Evolutionary conservation across 2,113 vertebrate species (phyloP).

Genomic region (Actinemys pallida): DNA sequence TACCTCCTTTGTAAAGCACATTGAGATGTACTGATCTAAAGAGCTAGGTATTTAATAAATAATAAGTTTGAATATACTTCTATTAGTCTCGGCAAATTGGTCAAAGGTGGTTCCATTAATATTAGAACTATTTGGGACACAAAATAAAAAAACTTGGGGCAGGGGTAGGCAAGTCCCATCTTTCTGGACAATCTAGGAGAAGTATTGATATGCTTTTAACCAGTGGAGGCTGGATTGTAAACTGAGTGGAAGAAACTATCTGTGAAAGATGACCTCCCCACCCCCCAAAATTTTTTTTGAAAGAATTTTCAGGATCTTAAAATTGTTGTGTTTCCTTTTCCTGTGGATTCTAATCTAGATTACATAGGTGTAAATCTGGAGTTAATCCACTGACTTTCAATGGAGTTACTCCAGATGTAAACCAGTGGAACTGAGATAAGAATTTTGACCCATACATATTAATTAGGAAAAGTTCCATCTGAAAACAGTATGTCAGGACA

Average conservation of each 20-base stretch:
- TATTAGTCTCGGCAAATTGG: neutral
- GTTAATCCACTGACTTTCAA: constrained; percentile 26
- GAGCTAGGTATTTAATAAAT: neutral
- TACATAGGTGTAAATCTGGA: neutral
- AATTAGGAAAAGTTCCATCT: neutral
- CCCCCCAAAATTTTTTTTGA: neutral
- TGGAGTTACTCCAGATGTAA: constrained; percentile 10
- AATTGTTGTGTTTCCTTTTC: neutral
- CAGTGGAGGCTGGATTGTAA: neutral
- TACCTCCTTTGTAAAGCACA: neutral
- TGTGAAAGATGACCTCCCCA: neutral
- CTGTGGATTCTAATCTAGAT: constrained; percentile 17
- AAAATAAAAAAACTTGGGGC: neutral
- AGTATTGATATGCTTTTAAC: neutral
- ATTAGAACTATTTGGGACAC: fast-evolving
- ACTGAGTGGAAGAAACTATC: neutral
- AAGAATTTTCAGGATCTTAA: neutral
- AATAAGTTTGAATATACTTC: neutral
- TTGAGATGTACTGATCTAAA: neutral
- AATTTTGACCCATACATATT: constrained; percentile 2
- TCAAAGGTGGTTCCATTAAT: neutral
- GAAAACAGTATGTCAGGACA: constrained; percentile 13
- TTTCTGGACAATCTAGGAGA: neutral
- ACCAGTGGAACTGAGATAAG: constrained; percentile 23
- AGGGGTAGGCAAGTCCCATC: neutral